Evolutionary conservation across 2,797 vertebrate species (phyloP).

Genomic region (Protosalanx chinensis): DNA sequence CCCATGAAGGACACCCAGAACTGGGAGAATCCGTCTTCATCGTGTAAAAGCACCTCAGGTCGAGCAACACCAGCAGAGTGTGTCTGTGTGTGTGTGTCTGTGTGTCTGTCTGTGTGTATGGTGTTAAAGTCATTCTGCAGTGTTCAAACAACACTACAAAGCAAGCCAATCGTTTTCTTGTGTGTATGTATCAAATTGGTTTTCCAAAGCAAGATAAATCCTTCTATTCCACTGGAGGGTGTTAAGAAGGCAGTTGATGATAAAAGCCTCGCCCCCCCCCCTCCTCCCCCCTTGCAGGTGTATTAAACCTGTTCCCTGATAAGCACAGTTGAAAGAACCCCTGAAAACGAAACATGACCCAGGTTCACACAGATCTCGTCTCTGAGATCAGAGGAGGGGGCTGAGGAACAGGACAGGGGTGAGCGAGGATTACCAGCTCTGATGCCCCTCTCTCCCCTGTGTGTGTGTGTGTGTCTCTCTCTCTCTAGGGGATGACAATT

Average conservation of each 20-base stretch:
- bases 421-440: not conserved
- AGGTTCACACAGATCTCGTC: not conserved
- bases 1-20: too few relatives aligned
- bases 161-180: not conserved
- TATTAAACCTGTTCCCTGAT: not conserved
- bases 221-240: not conserved
- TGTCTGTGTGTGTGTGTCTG: too few relatives aligned
- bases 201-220: not conserved
- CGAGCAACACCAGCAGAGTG: too few relatives aligned
- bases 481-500: slow-evolving; percentile 78
- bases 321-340: not conserved
- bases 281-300: not conserved
- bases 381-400: slow-evolving; percentile 6
- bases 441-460: not conserved
- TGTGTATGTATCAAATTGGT: not conserved
- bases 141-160: too few relatives aligned
- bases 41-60: too few relatives aligned
- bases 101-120: too few relatives aligned
- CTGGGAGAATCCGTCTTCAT: too few relatives aligned
- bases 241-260: not conserved
- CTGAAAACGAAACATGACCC: not conserved
- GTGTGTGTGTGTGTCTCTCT: not conserved
- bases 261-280: not conserved
- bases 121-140: too few relatives aligned
- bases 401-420: not conserved